Evolutionary conservation across 1,140 invertebrate genomes (phyloP), one percentile per base, ranked within the genome.

Genomic region (Polypedilum vanderplanki): DNA sequence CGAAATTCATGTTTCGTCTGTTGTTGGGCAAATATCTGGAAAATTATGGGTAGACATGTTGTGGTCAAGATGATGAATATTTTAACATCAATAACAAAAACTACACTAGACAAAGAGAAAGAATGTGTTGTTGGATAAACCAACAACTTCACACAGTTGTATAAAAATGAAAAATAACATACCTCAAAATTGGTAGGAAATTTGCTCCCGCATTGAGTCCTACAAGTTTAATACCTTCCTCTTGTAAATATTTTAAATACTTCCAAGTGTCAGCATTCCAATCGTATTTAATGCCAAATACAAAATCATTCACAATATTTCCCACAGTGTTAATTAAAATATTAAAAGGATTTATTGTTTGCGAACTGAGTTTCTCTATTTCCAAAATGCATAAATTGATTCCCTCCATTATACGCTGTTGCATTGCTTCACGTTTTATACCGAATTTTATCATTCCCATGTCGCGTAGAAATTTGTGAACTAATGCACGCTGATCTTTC

Each of bases 111-210:
- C 86, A 89, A 88, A 87, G 86, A 85, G 88, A 88, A 85, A 86
- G 88, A 88, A 90, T 89, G 88, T 90, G 88, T 46, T 46, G 15
- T 46, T 46, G 9, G 15, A 46, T 46, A 46, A 33, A 46, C 41
- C 41, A 46, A 46, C 24, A 46, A 46, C 41, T 41, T 46, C 15
- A 46, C 15, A 2, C 9, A 46, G 7, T 12, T 73, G 17, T 22
- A 7, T 22, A 15, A 73, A 20, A 73, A 73, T 12, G 18, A 3
- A 8, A 9, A 33, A 0, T 18, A 17, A 78, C 77, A 77, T 82
- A 93, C 91, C 91, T 88, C 5, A 93, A 82, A 81, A 91, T 90
- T 33, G 93, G 92, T 64, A 95, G 82, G 80, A 95, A 95, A 80
- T 95, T 96, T 0, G 95, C 83, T 15, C 90, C 87, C 1, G 91